phyloP scores from a whole-genome alignment of 1,140 invertebrate genomes.

The Drosophila obscura region DNA sequence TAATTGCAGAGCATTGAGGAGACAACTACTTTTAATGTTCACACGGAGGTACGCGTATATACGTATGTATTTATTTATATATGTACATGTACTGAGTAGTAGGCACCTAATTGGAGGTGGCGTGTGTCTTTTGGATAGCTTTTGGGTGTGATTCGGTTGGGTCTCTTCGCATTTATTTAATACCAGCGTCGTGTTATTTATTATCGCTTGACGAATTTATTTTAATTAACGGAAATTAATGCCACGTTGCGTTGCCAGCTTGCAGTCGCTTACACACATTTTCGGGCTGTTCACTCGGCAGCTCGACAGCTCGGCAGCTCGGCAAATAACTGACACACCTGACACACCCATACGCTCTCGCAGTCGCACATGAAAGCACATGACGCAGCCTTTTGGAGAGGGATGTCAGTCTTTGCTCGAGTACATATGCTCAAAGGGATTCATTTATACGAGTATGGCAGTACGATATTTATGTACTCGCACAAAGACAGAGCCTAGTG shows the following conservation, averaged over 20 bases:
- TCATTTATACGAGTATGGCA: too few relatives aligned
- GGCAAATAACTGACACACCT: constrained; percentile 46
- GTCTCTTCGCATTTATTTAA: constrained; percentile 46
- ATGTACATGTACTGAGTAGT: background rate
- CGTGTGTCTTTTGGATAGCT: constrained; percentile 41
- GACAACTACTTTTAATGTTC: constrained; percentile 22
- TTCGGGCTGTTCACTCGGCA: constrained; percentile 29
- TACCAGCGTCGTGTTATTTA: constrained; percentile 73
- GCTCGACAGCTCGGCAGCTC: constrained; percentile 16
- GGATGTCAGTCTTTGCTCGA: constrained; percentile 30
- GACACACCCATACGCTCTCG: background rate
- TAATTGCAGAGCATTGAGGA: constrained; percentile 51
- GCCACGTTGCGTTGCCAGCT: constrained; percentile 73
- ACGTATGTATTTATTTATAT: too few relatives aligned
- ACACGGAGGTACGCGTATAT: constrained; percentile 14
- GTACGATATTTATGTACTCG: background rate
- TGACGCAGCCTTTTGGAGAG: constrained; percentile 43
- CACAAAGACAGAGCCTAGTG: constrained; percentile 34
- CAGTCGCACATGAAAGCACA: constrained; percentile 48
- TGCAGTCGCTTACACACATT: constrained; percentile 70
- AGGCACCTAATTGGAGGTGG: constrained; percentile 47
- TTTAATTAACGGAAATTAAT: constrained; percentile 83
- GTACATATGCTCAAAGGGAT: background rate
- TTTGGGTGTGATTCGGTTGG: constrained; percentile 5
- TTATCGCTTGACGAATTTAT: constrained; percentile 81